Percentiles rank a stretch among this genome's conserved stretches.
These are phyloP conservation scores for Polyploca ridens DNA, from an alignment of 2,888 invertebrate genomes.

Conservation along the genomic window DNA sequence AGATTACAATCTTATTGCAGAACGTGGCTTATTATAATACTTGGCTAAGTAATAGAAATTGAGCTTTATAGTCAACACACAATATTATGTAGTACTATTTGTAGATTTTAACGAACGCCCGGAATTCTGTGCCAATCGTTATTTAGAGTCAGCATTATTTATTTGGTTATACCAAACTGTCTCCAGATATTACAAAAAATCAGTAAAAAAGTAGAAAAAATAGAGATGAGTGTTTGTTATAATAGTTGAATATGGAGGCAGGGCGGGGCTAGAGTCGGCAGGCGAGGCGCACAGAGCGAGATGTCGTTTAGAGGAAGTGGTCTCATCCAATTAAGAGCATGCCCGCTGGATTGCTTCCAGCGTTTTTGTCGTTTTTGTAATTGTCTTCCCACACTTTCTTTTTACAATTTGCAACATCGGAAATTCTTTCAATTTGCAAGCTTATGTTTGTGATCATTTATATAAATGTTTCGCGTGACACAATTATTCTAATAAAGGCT, in stretches of 20 bases:
- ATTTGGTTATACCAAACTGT: no score
- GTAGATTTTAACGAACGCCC: no score
- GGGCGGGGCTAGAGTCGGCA: constrained; percentile 34
- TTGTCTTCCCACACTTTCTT: constrained; percentile 67
- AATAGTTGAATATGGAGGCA: constrained; percentile 54
- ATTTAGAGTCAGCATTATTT: no score
- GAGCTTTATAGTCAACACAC: no score
- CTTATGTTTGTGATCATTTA: constrained; percentile 11
- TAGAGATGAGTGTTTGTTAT: constrained; percentile 37
- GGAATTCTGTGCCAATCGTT: no score
- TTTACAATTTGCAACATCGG: constrained; percentile 55
- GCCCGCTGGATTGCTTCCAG: constrained; percentile 78
- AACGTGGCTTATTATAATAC: constrained; percentile 45
- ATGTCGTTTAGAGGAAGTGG: constrained; percentile 79
- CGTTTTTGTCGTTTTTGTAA: constrained; percentile 77
- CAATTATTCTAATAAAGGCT: neutral
- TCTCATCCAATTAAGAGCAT: constrained; percentile 82
- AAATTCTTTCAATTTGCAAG: constrained; percentile 46
- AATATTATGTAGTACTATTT: no score
- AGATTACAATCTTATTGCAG: constrained; percentile 52
- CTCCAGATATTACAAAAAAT: neutral
- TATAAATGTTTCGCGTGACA: neutral
- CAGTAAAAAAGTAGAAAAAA: constrained; percentile 18
- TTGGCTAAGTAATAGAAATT: neutral
- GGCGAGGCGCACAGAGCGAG: constrained; percentile 35